Evolutionary conservation across 2,888 invertebrate species (phyloP).

Genomic region (Mythimna pallens): DNA sequence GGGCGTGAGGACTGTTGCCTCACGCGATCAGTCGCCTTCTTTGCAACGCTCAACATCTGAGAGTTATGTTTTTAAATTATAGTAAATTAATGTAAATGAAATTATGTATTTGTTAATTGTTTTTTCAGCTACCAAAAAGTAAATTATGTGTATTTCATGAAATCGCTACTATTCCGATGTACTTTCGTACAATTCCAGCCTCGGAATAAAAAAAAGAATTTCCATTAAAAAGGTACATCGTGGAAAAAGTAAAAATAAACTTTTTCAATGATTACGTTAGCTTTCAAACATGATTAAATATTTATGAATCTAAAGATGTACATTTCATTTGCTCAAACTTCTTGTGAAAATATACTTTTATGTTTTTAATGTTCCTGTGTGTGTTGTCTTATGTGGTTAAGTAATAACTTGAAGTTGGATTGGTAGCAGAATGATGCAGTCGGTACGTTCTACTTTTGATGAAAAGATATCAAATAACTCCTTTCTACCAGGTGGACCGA

Average conservation of each 20-base stretch:
- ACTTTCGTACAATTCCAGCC: background rate
- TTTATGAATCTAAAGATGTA: constrained; percentile 45
- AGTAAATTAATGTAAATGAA: background rate
- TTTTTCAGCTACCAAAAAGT: background rate
- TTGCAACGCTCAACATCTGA: too few relatives aligned
- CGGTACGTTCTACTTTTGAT: too few relatives aligned
- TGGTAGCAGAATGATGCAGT: too few relatives aligned
- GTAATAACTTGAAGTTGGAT: too few relatives aligned
- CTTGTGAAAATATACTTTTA: constrained; percentile 9
- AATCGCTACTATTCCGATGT: background rate
- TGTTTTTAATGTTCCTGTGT: constrained; percentile 5
- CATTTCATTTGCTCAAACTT: constrained; percentile 36
- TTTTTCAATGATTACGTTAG: constrained; percentile 47
- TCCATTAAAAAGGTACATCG: constrained; percentile 30
- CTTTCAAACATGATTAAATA: constrained; percentile 50
- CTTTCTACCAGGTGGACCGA: too few relatives aligned
- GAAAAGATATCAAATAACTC: too few relatives aligned
- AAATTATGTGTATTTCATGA: too few relatives aligned
- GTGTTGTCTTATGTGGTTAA: background rate
- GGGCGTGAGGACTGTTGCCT: too few relatives aligned
- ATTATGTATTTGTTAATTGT: background rate
- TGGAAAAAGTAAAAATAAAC: constrained; percentile 35
- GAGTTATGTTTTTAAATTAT: too few relatives aligned
- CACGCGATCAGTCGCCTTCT: too few relatives aligned
- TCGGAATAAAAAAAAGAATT: constrained; percentile 24